Conservation (phyloP, 2,113 vertebrate species). For the Pterocles orientalis region DNA sequence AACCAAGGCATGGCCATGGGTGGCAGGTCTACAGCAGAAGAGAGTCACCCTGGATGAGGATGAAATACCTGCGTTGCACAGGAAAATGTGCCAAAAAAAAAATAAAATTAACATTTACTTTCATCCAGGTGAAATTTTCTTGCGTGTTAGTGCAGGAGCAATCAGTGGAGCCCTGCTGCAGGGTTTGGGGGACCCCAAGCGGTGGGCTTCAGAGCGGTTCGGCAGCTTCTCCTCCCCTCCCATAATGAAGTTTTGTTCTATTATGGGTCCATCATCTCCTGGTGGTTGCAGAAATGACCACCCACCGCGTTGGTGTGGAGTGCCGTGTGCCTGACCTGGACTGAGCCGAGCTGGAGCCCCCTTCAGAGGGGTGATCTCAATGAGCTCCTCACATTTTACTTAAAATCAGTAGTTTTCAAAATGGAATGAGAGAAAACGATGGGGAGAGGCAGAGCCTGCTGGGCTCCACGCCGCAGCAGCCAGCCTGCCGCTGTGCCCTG, state of each 20-base stretch:
- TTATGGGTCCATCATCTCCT: not conserved
- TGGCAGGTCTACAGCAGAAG: not conserved
- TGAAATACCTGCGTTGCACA: not conserved
- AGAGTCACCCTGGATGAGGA: not conserved
- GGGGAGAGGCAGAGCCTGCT: not conserved
- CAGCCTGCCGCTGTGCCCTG: not conserved
- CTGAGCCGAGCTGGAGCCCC: not conserved
- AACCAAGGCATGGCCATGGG: not conserved
- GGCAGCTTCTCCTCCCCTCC: not conserved
- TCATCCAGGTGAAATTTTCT: not conserved
- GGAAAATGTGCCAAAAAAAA: not conserved
- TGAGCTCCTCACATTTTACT: not conserved
- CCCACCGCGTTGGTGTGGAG: slow-evolving; percentile 5
- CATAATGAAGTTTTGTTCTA: not conserved
- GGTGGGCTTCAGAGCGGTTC: not conserved
- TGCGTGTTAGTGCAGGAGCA: not conserved
- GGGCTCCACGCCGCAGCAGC: fast-evolving
- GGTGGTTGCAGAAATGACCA: slow-evolving; percentile 35
- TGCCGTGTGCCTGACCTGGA: not conserved
- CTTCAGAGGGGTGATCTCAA: fast-evolving
- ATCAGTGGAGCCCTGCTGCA: no score
- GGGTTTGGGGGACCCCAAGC: not conserved
- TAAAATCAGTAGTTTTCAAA: not conserved
- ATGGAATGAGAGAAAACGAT: not conserved
- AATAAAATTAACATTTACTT: not conserved